Percentiles rank a stretch among this genome's conserved stretches.
Evolutionary conservation across 2,888 invertebrate genomes (phyloP).

Genomic region (Papilio demoleus): DNA sequence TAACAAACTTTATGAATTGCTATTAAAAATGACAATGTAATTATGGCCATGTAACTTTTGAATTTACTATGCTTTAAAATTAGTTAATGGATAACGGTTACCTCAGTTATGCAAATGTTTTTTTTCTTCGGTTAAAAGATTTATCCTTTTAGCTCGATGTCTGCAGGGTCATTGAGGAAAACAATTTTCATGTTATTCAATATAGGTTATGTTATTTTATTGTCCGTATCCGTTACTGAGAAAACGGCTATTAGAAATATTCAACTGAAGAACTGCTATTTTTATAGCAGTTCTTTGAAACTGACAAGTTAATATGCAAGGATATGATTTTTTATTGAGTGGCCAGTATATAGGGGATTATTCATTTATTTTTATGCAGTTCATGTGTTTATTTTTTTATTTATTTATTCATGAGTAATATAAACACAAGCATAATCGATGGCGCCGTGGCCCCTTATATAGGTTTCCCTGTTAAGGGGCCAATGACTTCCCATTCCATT

Average conservation of each 20-base stretch:
- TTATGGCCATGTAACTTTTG: neutral
- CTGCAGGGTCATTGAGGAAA: slow-evolving; percentile 27
- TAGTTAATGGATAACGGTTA: slow-evolving; percentile 40
- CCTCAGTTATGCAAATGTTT: slow-evolving; percentile 41
- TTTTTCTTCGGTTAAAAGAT: slow-evolving; percentile 52
- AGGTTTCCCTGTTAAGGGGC: too few relatives aligned
- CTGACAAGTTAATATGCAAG: slow-evolving; percentile 1
- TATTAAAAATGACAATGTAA: slow-evolving; percentile 14
- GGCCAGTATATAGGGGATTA: too few relatives aligned
- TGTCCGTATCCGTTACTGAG: slow-evolving; percentile 17
- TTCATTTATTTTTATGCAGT: too few relatives aligned
- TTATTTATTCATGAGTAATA: too few relatives aligned
- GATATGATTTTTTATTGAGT: slow-evolving; percentile 10
- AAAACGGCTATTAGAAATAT: neutral
- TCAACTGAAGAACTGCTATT: slow-evolving; percentile 7
- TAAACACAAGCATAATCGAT: too few relatives aligned
- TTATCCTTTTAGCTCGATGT: slow-evolving; percentile 45
- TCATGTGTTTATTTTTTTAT: neutral
- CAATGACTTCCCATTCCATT: too few relatives aligned
- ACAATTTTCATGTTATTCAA: slow-evolving; percentile 24
- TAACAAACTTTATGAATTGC: slow-evolving; percentile 7
- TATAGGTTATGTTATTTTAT: slow-evolving; percentile 29
- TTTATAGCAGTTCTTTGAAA: neutral
- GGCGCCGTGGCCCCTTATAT: too few relatives aligned
- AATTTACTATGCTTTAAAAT: too few relatives aligned